Conservation (phyloP, 2,113 vertebrate species). For the Tupaia chinensis region DNA sequence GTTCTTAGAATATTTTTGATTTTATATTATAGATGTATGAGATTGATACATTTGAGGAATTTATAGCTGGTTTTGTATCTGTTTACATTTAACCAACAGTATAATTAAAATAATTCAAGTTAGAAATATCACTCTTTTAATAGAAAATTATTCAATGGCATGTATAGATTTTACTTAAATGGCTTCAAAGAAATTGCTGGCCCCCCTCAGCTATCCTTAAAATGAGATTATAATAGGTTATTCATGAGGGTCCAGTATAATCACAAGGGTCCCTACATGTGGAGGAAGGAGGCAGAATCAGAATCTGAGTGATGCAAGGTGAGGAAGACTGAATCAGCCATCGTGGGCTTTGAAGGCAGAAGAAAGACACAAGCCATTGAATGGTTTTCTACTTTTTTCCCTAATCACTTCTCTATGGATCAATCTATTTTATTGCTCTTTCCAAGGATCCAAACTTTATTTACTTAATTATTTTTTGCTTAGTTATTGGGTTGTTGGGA, state of each 20-base stretch:
- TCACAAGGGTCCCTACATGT: not conserved
- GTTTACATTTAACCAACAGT: not conserved
- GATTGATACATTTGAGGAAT: not conserved
- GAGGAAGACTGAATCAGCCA: not conserved
- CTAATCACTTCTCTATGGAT: not conserved
- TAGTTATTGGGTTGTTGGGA: too few relatives aligned
- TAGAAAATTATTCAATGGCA: not conserved
- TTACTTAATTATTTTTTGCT: not conserved
- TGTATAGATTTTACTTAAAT: not conserved
- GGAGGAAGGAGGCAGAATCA: not conserved
- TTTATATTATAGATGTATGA: not conserved
- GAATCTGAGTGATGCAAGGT: not conserved
- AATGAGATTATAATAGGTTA: not conserved
- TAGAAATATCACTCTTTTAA: not conserved
- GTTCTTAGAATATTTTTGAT: not conserved
- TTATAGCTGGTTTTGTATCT: not conserved
- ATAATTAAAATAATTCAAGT: constrained; percentile 28
- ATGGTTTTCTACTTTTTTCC: not conserved
- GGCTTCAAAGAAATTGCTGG: not conserved
- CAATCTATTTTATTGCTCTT: not conserved
- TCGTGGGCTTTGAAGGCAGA: not conserved
- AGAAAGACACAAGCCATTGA: not conserved
- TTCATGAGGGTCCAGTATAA: not conserved
- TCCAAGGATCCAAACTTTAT: not conserved
- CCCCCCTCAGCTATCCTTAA: not conserved